Conservation (phyloP, 35 echinoderm and acorn worm species). For the Heliocidaris tuberculata region DNA sequence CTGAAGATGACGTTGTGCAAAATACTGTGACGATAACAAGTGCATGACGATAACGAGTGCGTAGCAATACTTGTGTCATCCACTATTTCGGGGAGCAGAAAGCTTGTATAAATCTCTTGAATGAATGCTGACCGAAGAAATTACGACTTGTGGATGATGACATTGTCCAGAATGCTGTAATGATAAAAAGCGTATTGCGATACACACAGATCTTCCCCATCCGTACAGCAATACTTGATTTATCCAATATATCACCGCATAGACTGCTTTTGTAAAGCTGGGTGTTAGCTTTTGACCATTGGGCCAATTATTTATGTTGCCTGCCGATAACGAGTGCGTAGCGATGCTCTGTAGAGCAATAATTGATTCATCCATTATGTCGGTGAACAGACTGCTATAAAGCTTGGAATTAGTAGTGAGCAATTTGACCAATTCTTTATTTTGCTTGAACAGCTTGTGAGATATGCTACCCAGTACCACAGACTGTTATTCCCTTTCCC, state of each 20-base stretch:
- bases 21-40: slow-evolving; percentile 27
- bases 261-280: too few species aligned
- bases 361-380: background rate
- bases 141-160: background rate
- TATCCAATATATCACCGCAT: too few species aligned
- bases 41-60: background rate
- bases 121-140: background rate
- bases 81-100: too few species aligned
- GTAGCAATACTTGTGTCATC: too few species aligned
- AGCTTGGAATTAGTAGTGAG: background rate
- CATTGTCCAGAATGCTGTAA: background rate
- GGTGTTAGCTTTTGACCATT: too few species aligned
- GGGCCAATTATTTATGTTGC: too few species aligned
- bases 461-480: background rate
- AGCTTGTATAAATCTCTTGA: background rate
- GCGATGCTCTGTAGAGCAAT: background rate
- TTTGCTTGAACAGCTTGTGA: background rate
- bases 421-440: background rate
- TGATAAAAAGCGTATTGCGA: background rate
- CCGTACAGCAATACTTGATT: too few species aligned
- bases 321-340: background rate
- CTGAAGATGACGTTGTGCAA: background rate
- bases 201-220: background rate
- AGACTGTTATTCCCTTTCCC: too few species aligned
- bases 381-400: background rate